These are phyloP conservation scores for Orthosia gracilis DNA, from an alignment of 2,888 invertebrate species.

Conservation along the genomic window DNA sequence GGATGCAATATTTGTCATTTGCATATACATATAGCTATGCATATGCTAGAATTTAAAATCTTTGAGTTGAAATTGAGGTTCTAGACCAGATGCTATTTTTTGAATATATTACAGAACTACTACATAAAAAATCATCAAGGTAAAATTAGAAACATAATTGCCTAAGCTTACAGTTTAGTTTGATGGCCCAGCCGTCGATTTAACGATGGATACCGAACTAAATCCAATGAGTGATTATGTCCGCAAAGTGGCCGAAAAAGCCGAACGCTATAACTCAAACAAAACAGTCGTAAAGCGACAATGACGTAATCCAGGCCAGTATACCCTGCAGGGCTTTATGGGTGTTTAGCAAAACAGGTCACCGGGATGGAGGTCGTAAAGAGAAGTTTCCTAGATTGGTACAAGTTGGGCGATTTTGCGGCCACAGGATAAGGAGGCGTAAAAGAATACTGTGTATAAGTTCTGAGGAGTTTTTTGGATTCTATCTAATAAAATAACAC, in stretches of 20 bases:
- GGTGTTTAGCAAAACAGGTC: conserved; percentile 81
- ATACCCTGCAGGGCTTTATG: conserved; percentile 79
- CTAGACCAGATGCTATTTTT: not conserved
- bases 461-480: conserved; percentile 10
- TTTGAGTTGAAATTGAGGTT: not conserved
- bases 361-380: conserved; percentile 77
- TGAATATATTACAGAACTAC: conserved; percentile 1
- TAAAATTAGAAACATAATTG: conserved; percentile 46
- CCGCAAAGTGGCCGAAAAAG: conserved; percentile 66
- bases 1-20: not conserved
- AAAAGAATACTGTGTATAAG: conserved; percentile 32
- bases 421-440: conserved; percentile 22
- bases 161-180: conserved; percentile 36
- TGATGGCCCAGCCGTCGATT: conserved; percentile 53
- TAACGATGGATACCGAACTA: conserved; percentile 60
- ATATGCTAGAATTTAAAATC: too few relatives aligned
- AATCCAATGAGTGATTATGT: conserved; percentile 61
- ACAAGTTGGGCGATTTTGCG: conserved; percentile 63
- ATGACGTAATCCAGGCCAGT: conserved; percentile 79
- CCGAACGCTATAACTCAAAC: conserved; percentile 65
- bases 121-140: conserved; percentile 20
- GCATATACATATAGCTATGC: too few relatives aligned
- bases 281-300: conserved; percentile 74
- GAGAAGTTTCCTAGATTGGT: conserved; percentile 75
- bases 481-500: conserved; percentile 8